phyloP scores from a whole-genome alignment of 2,888 invertebrate species.

The Orthosia cruda region DNA sequence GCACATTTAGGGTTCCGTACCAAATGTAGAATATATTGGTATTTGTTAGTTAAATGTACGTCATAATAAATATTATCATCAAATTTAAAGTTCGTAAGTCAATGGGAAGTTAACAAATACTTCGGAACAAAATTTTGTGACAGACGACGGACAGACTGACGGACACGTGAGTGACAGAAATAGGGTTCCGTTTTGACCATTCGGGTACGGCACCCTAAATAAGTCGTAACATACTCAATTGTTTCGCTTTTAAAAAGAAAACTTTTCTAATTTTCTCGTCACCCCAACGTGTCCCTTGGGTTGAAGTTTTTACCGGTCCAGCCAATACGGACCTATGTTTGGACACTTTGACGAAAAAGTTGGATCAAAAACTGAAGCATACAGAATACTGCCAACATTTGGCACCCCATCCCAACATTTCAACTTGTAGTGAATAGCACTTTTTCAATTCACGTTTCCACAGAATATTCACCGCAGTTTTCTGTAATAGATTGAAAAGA shows the following conservation, averaged over 20 bases:
- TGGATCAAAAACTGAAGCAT: slow-evolving; percentile 6
- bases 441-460: slow-evolving; percentile 5
- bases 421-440: slow-evolving; percentile 7
- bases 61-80: too few relatives aligned
- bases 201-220: slow-evolving; percentile 14
- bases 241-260: slow-evolving; percentile 80
- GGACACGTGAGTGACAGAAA: too few relatives aligned
- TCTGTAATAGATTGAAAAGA: slow-evolving; percentile 8
- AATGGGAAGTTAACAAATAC: too few relatives aligned
- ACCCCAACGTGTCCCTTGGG: slow-evolving; percentile 65
- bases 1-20: too few relatives aligned
- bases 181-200: too few relatives aligned
- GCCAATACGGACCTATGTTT: slow-evolving; percentile 41
- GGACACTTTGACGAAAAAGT: not conserved
- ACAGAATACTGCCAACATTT: not conserved
- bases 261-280: slow-evolving; percentile 86
- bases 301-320: slow-evolving; percentile 73
- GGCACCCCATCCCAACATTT: not conserved
- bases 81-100: too few relatives aligned
- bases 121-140: too few relatives aligned
- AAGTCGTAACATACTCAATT: slow-evolving; percentile 66
- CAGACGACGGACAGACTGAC: too few relatives aligned
- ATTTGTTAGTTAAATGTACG: too few relatives aligned
- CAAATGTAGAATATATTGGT: too few relatives aligned
- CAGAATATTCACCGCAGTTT: slow-evolving; percentile 10